Percentiles rank a stretch among this genome's conserved stretches.
Evolutionary conservation across 2,797 vertebrate species (phyloP).

Genomic region (Phaenicophaeus curvirostris): DNA sequence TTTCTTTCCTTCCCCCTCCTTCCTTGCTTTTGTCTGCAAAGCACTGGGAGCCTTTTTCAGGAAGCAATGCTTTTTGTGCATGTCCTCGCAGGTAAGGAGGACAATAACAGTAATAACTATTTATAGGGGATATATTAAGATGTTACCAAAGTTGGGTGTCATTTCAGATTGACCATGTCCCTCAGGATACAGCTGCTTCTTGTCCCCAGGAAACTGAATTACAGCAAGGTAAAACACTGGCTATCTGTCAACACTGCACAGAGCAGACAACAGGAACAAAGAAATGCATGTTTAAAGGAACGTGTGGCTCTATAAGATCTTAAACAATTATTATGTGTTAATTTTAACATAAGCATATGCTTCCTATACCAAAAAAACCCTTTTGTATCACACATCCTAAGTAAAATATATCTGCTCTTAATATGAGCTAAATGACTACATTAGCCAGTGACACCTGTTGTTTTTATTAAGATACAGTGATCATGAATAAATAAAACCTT

Average conservation of each 20-base stretch:
- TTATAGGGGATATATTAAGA: background rate
- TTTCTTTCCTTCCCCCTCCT: background rate
- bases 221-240: background rate
- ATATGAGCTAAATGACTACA: background rate
- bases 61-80: background rate
- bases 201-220: background rate
- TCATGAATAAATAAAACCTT: conserved; percentile 17
- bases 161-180: background rate
- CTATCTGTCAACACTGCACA: background rate
- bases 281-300: background rate
- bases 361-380: background rate
- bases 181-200: background rate
- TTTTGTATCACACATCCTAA: background rate
- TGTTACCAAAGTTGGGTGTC: background rate
- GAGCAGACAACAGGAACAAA: background rate
- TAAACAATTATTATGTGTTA: background rate
- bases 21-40: background rate
- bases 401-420: background rate
- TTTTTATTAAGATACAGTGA: background rate
- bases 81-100: background rate
- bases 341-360: background rate
- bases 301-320: background rate
- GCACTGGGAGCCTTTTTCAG: background rate
- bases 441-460: conserved; percentile 19
- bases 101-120: background rate